Base-by-base conservation (phyloP, 1,140 invertebrate genomes). In the Ceratitis capitata region DNA sequence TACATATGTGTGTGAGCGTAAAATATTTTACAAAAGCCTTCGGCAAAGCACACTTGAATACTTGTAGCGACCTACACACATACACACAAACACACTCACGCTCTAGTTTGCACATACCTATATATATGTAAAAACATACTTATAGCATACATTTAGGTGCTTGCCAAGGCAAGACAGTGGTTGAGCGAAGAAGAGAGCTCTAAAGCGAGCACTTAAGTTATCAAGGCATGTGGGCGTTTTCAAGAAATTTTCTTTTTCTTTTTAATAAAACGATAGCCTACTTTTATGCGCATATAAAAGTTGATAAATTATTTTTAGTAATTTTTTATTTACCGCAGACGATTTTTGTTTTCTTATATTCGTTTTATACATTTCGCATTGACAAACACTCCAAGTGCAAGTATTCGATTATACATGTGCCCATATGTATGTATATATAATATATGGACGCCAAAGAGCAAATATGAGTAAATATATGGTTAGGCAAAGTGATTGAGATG, bases 321-420 rank as follows among this genome's bases (percentile, higher is more conserved):
- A 69, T 69, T 69, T n/a, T 69, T 69, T 69, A 69, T 69, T 69
- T 39, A 69, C 32, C 16, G 61, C 61, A 69, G 12, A 69, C 61
- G 61, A 69, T 69, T 69, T 39, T 69, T 39, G 29, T 32, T 16
- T 69, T 39, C 61, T 32, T 16, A 69, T 69, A 69, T 29, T 35
- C 61, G 6, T 69, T 69, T n/a, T 9, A 69, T 35, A 19, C 29
- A 69, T 39, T 61, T 23, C 58, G 14, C 61, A n/a, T n/a, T n/a
- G n/a, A n/a, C n/a, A 69, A 69, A 39, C 19, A 7, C 29, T 69
- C 10, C 14, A 53, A 53, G 16, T n/a, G 51, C 1, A 69, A 69
- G 61, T 32, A 69, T 35, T 56, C 51, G 23, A 9, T n/a, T 56
- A 23, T 23, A 23, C 23, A 7, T 23, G 51, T 10, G 51, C n/a